phyloP scores from a whole-genome alignment of 53 echinoderm and acorn worm genomes.

The Zoroaster sp. region DNA sequence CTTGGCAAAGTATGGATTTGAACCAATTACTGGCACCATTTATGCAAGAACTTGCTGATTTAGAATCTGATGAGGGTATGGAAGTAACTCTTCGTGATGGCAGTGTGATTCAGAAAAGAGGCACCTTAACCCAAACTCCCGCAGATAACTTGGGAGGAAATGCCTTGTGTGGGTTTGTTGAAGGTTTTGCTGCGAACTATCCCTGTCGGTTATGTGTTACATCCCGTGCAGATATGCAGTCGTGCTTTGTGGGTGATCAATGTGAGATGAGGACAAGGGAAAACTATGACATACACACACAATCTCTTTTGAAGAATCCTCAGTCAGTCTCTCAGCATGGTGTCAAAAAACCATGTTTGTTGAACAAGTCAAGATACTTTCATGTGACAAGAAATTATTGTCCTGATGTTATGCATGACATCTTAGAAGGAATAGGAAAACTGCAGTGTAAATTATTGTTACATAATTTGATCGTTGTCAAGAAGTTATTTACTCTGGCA shows the following conservation, averaged over 20 bases:
- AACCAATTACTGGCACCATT: constrained; percentile 50
- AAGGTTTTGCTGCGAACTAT: constrained; percentile 51
- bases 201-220: constrained; percentile 27
- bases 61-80: constrained; percentile 58
- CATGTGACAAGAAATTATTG: constrained; percentile 37
- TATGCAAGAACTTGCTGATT: constrained; percentile 28
- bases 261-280: constrained; percentile 15
- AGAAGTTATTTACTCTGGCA: not conserved
- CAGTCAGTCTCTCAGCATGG: constrained; percentile 42
- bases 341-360: constrained; percentile 15
- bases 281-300: constrained; percentile 28
- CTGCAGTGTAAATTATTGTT: constrained; percentile 22
- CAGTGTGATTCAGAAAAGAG: constrained; percentile 7
- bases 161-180: constrained; percentile 41
- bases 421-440: constrained; percentile 54
- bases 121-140: constrained; percentile 25
- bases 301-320: constrained; percentile 9
- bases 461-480: not conserved
- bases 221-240: constrained; percentile 9
- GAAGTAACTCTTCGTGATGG: constrained; percentile 22
- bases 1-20: constrained; percentile 56
- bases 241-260: constrained; percentile 3
- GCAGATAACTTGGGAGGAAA: constrained; percentile 63
- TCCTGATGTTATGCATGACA: constrained; percentile 65
- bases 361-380: constrained; percentile 54